Evolutionary conservation across 2,797 vertebrate genomes (phyloP).

Genomic region (Clamator glandarius): DNA sequence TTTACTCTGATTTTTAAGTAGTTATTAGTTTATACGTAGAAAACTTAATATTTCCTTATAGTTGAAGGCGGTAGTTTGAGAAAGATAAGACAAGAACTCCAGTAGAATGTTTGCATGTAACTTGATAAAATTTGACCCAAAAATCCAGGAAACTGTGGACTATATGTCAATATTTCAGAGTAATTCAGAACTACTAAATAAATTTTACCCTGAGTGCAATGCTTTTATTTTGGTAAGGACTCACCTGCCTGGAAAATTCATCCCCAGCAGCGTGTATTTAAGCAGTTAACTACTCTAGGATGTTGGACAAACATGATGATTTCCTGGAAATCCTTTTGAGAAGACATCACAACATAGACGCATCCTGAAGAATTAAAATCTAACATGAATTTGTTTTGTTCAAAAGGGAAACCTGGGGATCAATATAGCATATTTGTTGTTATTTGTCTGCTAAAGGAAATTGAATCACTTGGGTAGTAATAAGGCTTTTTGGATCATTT

Average conservation of each 20-base stretch:
- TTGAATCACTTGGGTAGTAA: neutral
- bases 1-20: neutral
- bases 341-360: neutral
- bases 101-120: neutral
- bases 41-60: neutral
- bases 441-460: neutral
- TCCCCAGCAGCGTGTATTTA: neutral
- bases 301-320: neutral
- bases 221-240: neutral
- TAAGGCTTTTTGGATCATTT: fast-evolving
- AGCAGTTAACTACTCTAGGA: neutral
- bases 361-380: neutral
- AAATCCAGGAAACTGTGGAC: neutral
- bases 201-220: too few relatives aligned
- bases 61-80: neutral
- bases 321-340: neutral
- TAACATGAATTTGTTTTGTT: neutral
- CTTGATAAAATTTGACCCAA: neutral
- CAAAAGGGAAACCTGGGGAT: neutral
- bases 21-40: neutral
- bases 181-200: neutral
- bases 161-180: neutral
- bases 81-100: neutral
- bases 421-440: neutral
- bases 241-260: neutral